These are phyloP conservation scores for Oplegnathus fasciatus DNA, from an alignment of 2,113 vertebrate genomes.

Conservation along the genomic window DNA sequence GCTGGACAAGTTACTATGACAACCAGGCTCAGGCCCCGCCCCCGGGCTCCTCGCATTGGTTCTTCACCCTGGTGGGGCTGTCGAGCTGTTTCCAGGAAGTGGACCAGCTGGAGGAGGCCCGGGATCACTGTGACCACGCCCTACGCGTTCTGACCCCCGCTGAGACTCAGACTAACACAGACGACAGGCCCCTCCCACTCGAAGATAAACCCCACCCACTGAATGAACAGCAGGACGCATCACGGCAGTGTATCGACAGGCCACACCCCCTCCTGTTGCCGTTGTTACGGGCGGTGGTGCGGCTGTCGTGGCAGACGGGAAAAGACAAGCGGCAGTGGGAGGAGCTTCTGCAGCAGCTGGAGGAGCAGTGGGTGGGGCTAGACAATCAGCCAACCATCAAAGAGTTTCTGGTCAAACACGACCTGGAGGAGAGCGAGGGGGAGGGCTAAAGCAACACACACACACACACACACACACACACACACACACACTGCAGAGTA, in stretches of 20 bases:
- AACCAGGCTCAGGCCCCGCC: slow-evolving; percentile 46
- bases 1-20: slow-evolving; percentile 72
- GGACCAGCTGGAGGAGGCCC: slow-evolving; percentile 89
- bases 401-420: slow-evolving; percentile 91
- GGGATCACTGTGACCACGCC: slow-evolving; percentile 89
- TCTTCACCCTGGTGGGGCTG: slow-evolving; percentile 91
- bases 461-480: slow-evolving; percentile 5
- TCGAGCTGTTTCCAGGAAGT: slow-evolving; percentile 92
- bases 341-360: slow-evolving; percentile 86
- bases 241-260: slow-evolving; percentile 72
- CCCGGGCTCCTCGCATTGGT: slow-evolving; percentile 81
- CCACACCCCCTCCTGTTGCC: slow-evolving; percentile 89
- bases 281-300: slow-evolving; percentile 88
- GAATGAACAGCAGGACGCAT: not conserved
- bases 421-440: slow-evolving; percentile 81
- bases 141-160: slow-evolving; percentile 79
- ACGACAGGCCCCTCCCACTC: slow-evolving; percentile 46
- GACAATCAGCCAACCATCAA: slow-evolving; percentile 88
- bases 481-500: slow-evolving; percentile 1
- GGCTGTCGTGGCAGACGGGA: slow-evolving; percentile 93
- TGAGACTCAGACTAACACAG: slow-evolving; percentile 17
- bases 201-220: slow-evolving; percentile 11
- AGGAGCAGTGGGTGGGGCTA: slow-evolving; percentile 82
- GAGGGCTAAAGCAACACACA: slow-evolving; percentile 38
- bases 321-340: slow-evolving; percentile 92